Conservation (phyloP, 1,140 invertebrate species). For the Cherax quadricarinatus region DNA sequence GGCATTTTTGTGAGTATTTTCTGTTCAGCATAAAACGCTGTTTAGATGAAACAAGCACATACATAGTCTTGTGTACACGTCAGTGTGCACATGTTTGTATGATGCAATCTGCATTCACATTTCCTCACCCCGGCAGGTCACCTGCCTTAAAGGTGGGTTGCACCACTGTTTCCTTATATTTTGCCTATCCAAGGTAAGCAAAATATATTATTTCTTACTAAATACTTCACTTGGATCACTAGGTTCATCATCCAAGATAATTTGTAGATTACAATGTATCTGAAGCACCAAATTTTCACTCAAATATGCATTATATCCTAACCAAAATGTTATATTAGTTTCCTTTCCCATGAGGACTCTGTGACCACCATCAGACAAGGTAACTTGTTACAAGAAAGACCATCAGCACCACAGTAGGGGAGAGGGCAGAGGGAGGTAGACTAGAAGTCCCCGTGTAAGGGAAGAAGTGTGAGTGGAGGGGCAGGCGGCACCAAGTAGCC, state of each 20-base stretch:
- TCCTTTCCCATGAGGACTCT: background rate
- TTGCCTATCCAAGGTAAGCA: no score
- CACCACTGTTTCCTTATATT: no score
- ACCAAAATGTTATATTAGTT: background rate
- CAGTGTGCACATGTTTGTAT: no score
- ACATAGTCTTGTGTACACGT: no score
- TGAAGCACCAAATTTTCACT: background rate
- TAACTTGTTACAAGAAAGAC: background rate
- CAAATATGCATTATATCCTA: background rate
- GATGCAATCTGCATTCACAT: no score
- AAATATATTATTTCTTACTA: no score
- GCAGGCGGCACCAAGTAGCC: constrained; percentile 48
- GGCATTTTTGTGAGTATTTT: background rate
- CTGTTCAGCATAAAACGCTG: no score
- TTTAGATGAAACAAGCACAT: no score
- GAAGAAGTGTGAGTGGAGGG: constrained; percentile 9
- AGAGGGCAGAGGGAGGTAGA: constrained; percentile 5
- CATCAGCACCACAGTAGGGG: background rate
- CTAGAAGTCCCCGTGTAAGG: background rate
- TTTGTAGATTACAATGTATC: background rate
- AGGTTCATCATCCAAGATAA: no score
- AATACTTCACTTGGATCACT: no score
- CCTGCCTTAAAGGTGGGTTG: no score
- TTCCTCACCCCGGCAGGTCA: no score
- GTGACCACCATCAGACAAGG: constrained; percentile 8